Evolutionary conservation across 2,113 vertebrate species (phyloP).

Genomic region (Oxyura jamaicensis): DNA sequence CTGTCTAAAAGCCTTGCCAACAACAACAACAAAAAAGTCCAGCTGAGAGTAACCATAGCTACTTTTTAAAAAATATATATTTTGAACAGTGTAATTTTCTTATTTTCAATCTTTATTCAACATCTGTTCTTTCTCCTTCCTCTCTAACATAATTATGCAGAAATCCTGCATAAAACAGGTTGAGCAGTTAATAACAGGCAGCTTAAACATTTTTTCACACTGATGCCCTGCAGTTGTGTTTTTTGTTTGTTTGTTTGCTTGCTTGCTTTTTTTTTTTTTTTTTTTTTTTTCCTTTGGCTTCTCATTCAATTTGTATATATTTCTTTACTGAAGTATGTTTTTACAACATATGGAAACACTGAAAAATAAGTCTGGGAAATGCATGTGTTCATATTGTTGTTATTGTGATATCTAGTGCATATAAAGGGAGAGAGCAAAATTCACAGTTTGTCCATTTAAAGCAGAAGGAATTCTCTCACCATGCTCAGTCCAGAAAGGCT

Average conservation of each 20-base stretch:
- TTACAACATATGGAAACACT: constrained; percentile 45
- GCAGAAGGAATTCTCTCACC: not conserved
- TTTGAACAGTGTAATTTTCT: constrained; percentile 53
- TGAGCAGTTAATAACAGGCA: constrained; percentile 66
- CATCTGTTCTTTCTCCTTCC: constrained; percentile 63
- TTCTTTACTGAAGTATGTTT: constrained; percentile 43
- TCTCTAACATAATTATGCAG: constrained; percentile 63
- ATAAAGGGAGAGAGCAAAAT: not conserved
- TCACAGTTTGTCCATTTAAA: not conserved
- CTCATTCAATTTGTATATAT: constrained; percentile 39
- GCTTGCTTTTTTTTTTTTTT: not conserved
- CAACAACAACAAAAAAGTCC: constrained; percentile 32
- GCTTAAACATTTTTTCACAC: constrained; percentile 60
- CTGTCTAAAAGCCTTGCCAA: constrained; percentile 57
- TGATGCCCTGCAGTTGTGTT: constrained; percentile 63
- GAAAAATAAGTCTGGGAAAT: constrained; percentile 51
- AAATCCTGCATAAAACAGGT: constrained; percentile 62
- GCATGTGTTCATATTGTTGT: not conserved
- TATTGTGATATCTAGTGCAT: not conserved
- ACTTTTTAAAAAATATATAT: not conserved
- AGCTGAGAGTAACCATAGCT: constrained; percentile 22
- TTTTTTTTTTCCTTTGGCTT: not conserved
- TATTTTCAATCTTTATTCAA: constrained; percentile 64
- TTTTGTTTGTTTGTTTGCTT: not conserved
- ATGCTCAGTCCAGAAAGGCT: not conserved